Percentiles rank a stretch among this genome's conserved stretches.
phyloP scores from a whole-genome alignment of 2,888 invertebrate species.

The Dysmachus trigonus region DNA sequence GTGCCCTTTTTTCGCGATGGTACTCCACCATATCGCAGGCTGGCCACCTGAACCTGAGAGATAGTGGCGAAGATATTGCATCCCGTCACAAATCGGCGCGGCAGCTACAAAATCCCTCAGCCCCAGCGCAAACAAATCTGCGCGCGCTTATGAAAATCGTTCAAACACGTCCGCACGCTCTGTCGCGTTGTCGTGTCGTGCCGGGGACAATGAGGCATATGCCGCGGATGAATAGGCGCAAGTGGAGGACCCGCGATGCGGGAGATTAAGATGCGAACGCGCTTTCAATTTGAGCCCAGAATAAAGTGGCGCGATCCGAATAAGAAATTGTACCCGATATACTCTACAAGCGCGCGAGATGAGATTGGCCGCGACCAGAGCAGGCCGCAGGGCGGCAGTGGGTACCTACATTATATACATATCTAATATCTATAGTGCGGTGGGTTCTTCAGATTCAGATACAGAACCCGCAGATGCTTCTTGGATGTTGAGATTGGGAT shows the following conservation, averaged over 20 bases:
- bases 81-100: not conserved
- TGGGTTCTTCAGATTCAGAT: not conserved
- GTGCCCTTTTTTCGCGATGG: not conserved
- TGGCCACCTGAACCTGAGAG: not conserved
- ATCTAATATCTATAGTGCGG: not conserved
- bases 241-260: constrained; percentile 12
- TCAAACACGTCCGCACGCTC: not conserved
- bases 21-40: not conserved
- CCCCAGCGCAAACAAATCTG: not conserved
- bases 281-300: constrained; percentile 26
- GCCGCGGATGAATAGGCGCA: constrained; percentile 19
- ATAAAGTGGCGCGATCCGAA: constrained; percentile 33
- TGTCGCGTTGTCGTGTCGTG: no score
- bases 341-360: constrained; percentile 3
- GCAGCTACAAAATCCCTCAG: not conserved
- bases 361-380: constrained; percentile 2
- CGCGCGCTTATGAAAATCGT: constrained; percentile 29
- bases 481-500: not conserved
- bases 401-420: not conserved
- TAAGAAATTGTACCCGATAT: constrained; percentile 29
- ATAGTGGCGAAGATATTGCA: not conserved
- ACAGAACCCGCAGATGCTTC: constrained; percentile 33
- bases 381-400: not conserved
- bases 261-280: constrained; percentile 38
- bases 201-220: not conserved